Percentiles rank a stretch among this genome's conserved stretches.
Evolutionary conservation across 2,113 vertebrate genomes (phyloP).

Genomic region (Cynoglossus semilaevis): DNA sequence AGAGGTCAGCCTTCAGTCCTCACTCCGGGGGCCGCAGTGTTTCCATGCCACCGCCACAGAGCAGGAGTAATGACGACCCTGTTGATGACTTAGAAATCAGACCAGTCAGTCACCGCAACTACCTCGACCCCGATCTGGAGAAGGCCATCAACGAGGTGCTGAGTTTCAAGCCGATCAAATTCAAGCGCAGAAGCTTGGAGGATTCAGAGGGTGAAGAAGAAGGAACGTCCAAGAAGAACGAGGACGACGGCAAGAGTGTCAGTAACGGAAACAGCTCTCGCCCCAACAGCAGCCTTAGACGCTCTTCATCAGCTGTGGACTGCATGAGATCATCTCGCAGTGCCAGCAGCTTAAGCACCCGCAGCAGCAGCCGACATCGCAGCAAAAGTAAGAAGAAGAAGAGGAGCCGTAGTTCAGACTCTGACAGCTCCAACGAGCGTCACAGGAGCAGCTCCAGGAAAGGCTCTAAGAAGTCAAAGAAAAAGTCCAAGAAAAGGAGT

Average conservation of each 20-base stretch:
- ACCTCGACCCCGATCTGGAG: slow-evolving; percentile 92
- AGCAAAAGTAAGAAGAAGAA: slow-evolving; percentile 70
- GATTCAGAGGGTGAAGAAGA: slow-evolving; percentile 72
- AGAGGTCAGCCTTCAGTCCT: slow-evolving; percentile 78
- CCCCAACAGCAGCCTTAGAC: slow-evolving; percentile 71
- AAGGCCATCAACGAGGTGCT: slow-evolving; percentile 93
- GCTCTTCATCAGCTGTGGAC: slow-evolving; percentile 85
- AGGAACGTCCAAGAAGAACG: slow-evolving; percentile 46
- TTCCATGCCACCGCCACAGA: slow-evolving; percentile 87
- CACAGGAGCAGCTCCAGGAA: slow-evolving; percentile 79
- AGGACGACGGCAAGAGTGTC: slow-evolving; percentile 69
- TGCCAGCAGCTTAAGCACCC: slow-evolving; percentile 46
- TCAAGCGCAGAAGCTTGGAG: slow-evolving; percentile 82
- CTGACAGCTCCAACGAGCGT: slow-evolving; percentile 64
- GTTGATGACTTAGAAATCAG: slow-evolving; percentile 60
- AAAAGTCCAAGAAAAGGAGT: slow-evolving; percentile 81
- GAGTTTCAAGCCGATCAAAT: slow-evolving; percentile 84
- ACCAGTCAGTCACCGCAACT: slow-evolving; percentile 80
- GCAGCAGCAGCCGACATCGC: slow-evolving; percentile 45
- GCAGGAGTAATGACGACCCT: slow-evolving; percentile 54
- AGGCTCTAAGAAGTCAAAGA: slow-evolving; percentile 83
- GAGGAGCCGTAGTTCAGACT: slow-evolving; percentile 73
- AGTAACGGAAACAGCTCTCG: slow-evolving; percentile 33
- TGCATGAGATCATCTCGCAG: slow-evolving; percentile 70
- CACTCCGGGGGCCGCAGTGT: slow-evolving; percentile 82